Evolutionary conservation across 2,888 invertebrate genomes (phyloP).

Genomic region (Ryuthela nishihirai): DNA sequence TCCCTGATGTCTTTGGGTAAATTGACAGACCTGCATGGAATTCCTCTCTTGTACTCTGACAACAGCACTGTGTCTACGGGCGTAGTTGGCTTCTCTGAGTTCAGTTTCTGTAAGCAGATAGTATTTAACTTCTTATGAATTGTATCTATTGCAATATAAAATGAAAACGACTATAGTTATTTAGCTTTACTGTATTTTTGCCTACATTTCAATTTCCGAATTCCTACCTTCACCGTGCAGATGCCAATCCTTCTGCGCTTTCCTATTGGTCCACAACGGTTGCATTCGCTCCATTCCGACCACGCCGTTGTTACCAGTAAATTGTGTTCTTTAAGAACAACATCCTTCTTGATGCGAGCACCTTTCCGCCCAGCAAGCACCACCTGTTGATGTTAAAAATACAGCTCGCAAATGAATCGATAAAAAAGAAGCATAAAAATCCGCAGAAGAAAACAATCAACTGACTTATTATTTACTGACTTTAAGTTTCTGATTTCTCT

Average conservation of each 20-base stretch:
- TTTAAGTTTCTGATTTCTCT: too few species aligned
- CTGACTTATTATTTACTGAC: too few species aligned
- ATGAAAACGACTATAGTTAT: background rate
- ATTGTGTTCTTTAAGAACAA: conserved; percentile 10
- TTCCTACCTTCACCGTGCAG: conserved; percentile 23
- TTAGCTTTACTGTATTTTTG: background rate
- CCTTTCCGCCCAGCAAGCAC: too few species aligned
- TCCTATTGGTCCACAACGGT: conserved; percentile 18
- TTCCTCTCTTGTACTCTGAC: conserved; percentile 49
- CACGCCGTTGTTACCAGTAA: conserved; percentile 13
- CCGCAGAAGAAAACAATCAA: too few species aligned
- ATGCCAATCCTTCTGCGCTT: conserved; percentile 27
- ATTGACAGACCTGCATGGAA: conserved; percentile 60
- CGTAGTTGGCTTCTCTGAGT: background rate
- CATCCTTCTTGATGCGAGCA: too few species aligned
- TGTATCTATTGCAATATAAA: background rate
- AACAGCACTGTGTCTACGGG: conserved; percentile 22
- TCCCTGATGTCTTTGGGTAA: conserved; percentile 54
- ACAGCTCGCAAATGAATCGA: too few species aligned
- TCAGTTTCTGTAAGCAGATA: conserved; percentile 10
- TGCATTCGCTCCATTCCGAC: conserved; percentile 35
- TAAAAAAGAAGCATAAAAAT: too few species aligned
- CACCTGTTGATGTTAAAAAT: too few species aligned
- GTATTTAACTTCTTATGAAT: background rate
- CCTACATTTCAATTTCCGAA: background rate